phyloP scores from a whole-genome alignment of 2,113 vertebrate species.

The Polyodon spathula region DNA sequence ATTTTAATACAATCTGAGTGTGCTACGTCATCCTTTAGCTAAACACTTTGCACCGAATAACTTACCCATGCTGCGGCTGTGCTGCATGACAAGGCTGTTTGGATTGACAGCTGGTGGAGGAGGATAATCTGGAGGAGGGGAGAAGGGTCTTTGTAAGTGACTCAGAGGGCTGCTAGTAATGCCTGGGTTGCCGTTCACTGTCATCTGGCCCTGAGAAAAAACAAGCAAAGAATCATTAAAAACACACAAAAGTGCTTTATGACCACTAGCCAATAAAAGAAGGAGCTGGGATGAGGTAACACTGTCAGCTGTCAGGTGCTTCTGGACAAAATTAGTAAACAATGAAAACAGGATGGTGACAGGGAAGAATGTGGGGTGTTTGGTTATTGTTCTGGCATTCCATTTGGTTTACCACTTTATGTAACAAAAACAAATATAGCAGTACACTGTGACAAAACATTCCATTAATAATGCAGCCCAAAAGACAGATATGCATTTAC shows the following conservation, averaged over 20 bases:
- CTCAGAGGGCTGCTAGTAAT: slow-evolving; percentile 63
- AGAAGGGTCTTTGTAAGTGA: slow-evolving; percentile 77
- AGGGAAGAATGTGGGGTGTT: slow-evolving; percentile 2
- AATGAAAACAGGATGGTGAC: slow-evolving; percentile 26
- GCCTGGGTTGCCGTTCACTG: slow-evolving; percentile 77
- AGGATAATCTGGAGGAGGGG: slow-evolving; percentile 64
- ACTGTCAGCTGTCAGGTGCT: slow-evolving; percentile 11
- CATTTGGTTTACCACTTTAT: too few species aligned
- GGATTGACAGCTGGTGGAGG: slow-evolving; percentile 63
- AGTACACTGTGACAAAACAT: not conserved
- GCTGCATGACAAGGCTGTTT: slow-evolving; percentile 62
- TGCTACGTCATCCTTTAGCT: slow-evolving; percentile 8
- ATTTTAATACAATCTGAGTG: not conserved
- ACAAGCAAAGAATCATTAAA: slow-evolving; percentile 36
- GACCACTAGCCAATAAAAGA: not conserved
- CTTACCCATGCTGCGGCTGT: slow-evolving; percentile 78
- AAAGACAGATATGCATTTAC: not conserved
- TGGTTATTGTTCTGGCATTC: not conserved
- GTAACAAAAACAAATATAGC: not conserved
- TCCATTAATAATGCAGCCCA: not conserved
- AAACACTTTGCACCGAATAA: slow-evolving; percentile 22
- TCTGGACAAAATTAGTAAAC: slow-evolving; percentile 18
- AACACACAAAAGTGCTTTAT: slow-evolving; percentile 11
- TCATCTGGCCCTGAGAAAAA: slow-evolving; percentile 71
- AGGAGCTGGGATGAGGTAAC: slow-evolving; percentile 10